Evolutionary conservation across 2,113 vertebrate genomes (phyloP), one percentile per base, ranked within the genome.

Genomic region (Poecilia latipinna): DNA sequence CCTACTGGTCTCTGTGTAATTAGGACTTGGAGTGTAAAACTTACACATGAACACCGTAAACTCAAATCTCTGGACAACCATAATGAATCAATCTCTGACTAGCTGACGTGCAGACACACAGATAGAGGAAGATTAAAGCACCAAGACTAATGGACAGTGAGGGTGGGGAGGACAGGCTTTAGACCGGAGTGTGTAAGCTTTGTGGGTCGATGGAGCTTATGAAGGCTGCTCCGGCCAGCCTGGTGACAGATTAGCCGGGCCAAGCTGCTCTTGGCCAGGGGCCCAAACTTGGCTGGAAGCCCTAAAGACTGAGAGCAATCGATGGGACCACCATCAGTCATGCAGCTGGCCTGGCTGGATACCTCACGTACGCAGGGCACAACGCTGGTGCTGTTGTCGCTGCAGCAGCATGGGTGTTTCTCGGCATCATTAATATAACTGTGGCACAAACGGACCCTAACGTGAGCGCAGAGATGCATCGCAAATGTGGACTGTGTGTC

Each of bases 261-360:
- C 86, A 75, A 86, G 90, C 88, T 79, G 89, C 89, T 91, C 80
- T 91, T 91, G 91, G 90, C 85, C 84, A 65, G 79, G 70, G 88
- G 91, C 90, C 90, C 81, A 89, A 90, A 88, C 87, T 88, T 89
- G 85, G 89, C 90, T 85, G 88, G 88, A 84, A 86, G 84, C 90
- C 85, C 82, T 35, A 80, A 92, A 84, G 88, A 89, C 84, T 74
- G 78, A 82, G 82, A 87, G 86, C 89, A 88, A 93, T 93, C 87
- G 89, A 92, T 90, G 86, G 88, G 92, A 87, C 89, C 90, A 87
- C 88, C 92, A 93, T 91, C 90, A 89, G 84, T 93, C 92, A 92
- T 80, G 83, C 87, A 77, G 87, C 85, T 75, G 90, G 88, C 85
- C 83, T 37, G 84, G 86, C 81, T 76, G 86, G 91, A 90, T 85